Evolutionary conservation across 2,888 invertebrate species (phyloP), one percentile per base, ranked within the genome.

Genomic region (Drosophila affinis): DNA sequence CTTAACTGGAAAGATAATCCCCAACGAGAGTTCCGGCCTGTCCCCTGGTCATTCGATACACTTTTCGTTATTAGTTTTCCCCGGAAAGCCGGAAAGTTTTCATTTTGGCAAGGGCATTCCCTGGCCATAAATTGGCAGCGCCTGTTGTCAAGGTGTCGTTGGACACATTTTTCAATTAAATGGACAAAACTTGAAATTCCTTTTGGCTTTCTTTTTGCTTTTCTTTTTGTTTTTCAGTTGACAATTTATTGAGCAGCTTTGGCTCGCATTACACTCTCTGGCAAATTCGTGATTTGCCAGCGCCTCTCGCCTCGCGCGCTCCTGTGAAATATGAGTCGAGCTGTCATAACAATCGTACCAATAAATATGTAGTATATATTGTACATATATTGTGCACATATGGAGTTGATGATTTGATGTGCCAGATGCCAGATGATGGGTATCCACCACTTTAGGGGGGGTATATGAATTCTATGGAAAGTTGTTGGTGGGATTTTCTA

Each of bases 151-250:
- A 55, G 73, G 51, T 56, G 60, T 62, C 48, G 45, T 55, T 55
- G 59, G 75, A 55, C 81, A 83, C 78, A 78, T 74, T 76, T 78
- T 84, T 74, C 82, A 84, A 83, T 83, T 83, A 75, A 87, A 84
- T 86, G 67, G 54, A 55, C 2, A 39, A 67, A 65, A 65, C 55
- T 52, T 67, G 56, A 68, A 67, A 67, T 68, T 68, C 46, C 56
- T 27, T 56, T 3, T 21, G 3, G 21, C 21, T 21, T 21, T 21
- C 21, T 67, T 56, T 44, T 34, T 34, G 24, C 9, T 14, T 45
- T 27, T 56, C n/a, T 67, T 32, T 12, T 63, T 53, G 17, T 48
- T 48, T 63, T 51, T 21, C 45, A 39, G 51, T 51, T 58, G 34
- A 18, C 45, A 70, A 58, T 70, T 69, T 67, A 65, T 67, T 65